Conservation (phyloP, 2,888 invertebrate genomes). For the Tetropium fuscum region DNA sequence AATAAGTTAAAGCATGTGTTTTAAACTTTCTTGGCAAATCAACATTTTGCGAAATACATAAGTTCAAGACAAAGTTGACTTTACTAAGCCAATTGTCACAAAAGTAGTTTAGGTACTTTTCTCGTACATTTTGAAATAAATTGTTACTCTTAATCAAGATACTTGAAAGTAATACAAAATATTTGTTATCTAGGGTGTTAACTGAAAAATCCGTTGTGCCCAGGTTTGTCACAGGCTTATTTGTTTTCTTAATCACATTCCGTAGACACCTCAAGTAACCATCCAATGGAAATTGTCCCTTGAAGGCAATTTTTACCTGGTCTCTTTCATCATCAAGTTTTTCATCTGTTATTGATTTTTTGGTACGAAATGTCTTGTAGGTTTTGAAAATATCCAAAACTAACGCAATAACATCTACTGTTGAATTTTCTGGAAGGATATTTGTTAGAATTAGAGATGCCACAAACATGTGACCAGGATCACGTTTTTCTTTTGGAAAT, state of each 20-base stretch:
- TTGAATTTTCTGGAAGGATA: slow-evolving; percentile 62
- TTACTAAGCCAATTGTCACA: slow-evolving; percentile 34
- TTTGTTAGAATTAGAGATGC: slow-evolving; percentile 66
- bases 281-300: slow-evolving; percentile 69
- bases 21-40: slow-evolving; percentile 31
- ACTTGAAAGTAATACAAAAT: slow-evolving; percentile 55
- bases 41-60: slow-evolving; percentile 35
- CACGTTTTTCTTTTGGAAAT: slow-evolving; percentile 37
- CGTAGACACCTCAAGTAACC: slow-evolving; percentile 70
- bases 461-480: slow-evolving; percentile 52
- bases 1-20: slow-evolving; percentile 29
- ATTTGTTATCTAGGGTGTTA: slow-evolving; percentile 61
- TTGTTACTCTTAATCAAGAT: slow-evolving; percentile 69
- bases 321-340: slow-evolving; percentile 46
- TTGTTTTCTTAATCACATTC: slow-evolving; percentile 67
- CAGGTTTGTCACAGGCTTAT: slow-evolving; percentile 62
- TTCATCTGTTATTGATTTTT: slow-evolving; percentile 48
- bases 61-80: slow-evolving; percentile 47
- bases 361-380: slow-evolving; percentile 64
- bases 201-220: slow-evolving; percentile 66
- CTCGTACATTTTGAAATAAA: slow-evolving; percentile 34
- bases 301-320: slow-evolving; percentile 57
- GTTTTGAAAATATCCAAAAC: slow-evolving; percentile 66
- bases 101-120: slow-evolving; percentile 65
- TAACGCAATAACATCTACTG: slow-evolving; percentile 62